Base-by-base conservation (phyloP, 2,888 invertebrate genomes). In the Cantharis lateralis region DNA sequence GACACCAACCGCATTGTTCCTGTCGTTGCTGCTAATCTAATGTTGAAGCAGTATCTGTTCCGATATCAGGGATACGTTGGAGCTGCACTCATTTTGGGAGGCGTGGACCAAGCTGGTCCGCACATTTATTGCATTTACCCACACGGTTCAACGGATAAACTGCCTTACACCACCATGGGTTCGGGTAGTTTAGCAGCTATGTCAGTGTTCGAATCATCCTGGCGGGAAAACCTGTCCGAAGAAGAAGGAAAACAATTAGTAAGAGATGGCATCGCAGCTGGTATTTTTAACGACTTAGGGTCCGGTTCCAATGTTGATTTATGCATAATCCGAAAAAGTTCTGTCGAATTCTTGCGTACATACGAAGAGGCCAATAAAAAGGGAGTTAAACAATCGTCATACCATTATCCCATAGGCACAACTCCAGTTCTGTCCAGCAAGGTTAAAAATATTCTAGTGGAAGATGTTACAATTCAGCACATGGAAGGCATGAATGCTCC, bases 201-300 rank as follows among this genome's bases (percentile, higher is more conserved):
- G 95, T 92, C 98, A 74, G 95, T 98, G 0, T 96, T 99, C 90
- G 99, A 99, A 89, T 90, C 94, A 63, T 91, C 94, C 80, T 99
- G 96, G 96, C 95, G 93, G 84, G 93, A 94, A 5, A 91, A 96
- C 82, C 89, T 97, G 91, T 89, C 89, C 81, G 95, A 97, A 86
- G 96, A 95, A 82, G 97, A 98, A 83, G 99, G 95, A 15, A 95
- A 97, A 86, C 89, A 93, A 82, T 88, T 99, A 75, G 98, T 99
- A 0, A 92, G 97, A 68, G 95, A 98, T 90, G 98, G 97, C 0
- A 96, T 99, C 84, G 95, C 96, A 71, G 97, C 97, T 83, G 99
- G 99, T 90, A 96, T 99, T 84, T 98, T 98, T 89, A 98, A 99
- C 89, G 99, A 99, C 89, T 91, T 99, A 84, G 98, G 96, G 11